phyloP scores from a whole-genome alignment of 2,888 invertebrate genomes.

The Rhagium mordax region DNA sequence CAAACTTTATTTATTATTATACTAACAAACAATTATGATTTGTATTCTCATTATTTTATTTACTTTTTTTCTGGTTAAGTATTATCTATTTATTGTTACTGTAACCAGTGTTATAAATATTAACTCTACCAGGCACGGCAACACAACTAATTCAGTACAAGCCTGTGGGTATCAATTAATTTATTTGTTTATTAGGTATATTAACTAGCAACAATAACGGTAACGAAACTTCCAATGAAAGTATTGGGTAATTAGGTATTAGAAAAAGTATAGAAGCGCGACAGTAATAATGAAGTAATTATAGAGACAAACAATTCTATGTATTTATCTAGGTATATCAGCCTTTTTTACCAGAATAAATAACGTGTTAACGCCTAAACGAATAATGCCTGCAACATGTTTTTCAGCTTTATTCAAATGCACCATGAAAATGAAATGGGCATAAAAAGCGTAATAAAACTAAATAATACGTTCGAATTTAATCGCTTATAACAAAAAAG shows the following conservation, averaged over 20 bases:
- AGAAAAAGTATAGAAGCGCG: neutral
- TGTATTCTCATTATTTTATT: too few relatives aligned
- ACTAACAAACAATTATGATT: too few relatives aligned
- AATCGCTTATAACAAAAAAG: conserved; percentile 22
- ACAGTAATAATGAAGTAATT: too few relatives aligned
- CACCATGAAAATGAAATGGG: conserved; percentile 2
- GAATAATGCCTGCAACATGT: neutral
- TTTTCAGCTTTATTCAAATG: neutral
- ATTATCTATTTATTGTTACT: too few relatives aligned
- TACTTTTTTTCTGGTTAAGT: too few relatives aligned
- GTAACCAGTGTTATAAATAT: too few relatives aligned
- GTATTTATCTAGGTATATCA: neutral
- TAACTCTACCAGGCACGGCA: neutral
- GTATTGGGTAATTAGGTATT: neutral
- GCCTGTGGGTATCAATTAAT: neutral
- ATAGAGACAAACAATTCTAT: too few relatives aligned
- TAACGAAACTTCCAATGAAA: too few relatives aligned
- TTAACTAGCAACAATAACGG: too few relatives aligned
- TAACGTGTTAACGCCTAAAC: conserved; percentile 1
- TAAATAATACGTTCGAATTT: conserved; percentile 6
- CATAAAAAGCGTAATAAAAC: conserved; percentile 12
- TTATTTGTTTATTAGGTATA: too few relatives aligned
- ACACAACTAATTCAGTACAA: neutral
- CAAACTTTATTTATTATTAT: too few relatives aligned
- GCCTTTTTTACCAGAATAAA: conserved; percentile 1